Base-by-base conservation (phyloP, 2,797 vertebrate genomes). In the Poecilia picta region DNA sequence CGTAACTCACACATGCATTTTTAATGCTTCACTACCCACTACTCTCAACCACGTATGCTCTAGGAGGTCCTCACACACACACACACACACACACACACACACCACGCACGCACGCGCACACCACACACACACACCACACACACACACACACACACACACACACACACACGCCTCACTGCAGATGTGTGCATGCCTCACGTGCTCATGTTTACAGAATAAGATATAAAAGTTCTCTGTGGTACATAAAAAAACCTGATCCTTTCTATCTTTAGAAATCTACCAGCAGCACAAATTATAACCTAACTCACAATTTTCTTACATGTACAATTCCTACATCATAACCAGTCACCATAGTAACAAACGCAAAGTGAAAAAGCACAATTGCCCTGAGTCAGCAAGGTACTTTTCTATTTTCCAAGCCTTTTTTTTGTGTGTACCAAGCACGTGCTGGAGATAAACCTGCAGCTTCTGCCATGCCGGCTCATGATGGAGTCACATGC, bases 1-100 rank as follows among this genome's bases (percentile, higher is more conserved):
- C 80, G 75, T 93, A 91, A 88, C 76, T 73, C 81, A 72, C 72
- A 53, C 89, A 93, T 93, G 72, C 85, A 94, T 93, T 87, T 91
- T 94, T 94, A 90, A 94, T 92, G 83, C 57, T 81, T 78, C 77
- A 62, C 83, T 78, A 85, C 77, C 77, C 78, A 3, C 84, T 83
- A 73, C 83, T 87, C 78, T 70, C 64, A 72, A 76, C 78, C 72
- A 36, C 41, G 16, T 43, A 78, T 23, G 25, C 72, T 12, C 18
- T 25, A 33, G 23, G 45, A 33, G 72, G 46, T 47, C 46, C 47
- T 13, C 59, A 49, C 73, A n/a, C 31, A 23, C 49, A 39, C 49
- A 46, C 86, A 74, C 68, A 13, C 59, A 39, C 73, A 16, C 28
- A 36, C 36, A 36, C 36, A 36, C 36, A 4, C 36, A 36, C 36